Base-by-base conservation (phyloP, 2,888 invertebrate genomes). In the Belgica antarctica region DNA sequence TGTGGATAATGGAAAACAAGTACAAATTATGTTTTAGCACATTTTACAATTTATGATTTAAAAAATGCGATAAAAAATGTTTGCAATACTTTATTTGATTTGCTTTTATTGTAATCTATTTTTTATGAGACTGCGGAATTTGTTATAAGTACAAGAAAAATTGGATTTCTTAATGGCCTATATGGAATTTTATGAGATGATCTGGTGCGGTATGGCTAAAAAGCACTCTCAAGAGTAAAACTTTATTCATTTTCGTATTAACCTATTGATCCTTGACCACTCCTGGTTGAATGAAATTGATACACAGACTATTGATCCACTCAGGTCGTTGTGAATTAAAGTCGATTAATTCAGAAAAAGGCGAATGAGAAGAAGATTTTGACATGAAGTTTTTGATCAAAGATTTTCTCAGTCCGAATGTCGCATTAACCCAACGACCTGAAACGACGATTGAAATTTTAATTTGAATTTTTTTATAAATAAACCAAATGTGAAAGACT, bases 261-360 rank as follows among this genome's bases (percentile, higher is more conserved):
- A 68, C 68, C 68, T 68, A 68, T 68, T 68, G 68, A 52, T 68
- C 68, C 68, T 68, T 68, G 68, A 68, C 68, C 68, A 68, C 68
- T 68, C 68, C 68, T 57, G 68, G 34, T 28, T 28, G 17, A 27
- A 66, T 66, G 68, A 68, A 68, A 68, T 68, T 68, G 68, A 68
- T 68, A 68, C 57, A 57, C 46, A 46, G 5, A 3, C 46, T 46
- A 12, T 63, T 63, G 24, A 22, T 17, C 15, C n/a, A n/a, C 28
- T n/a, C 47, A 25, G 27, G 25, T 27, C 24, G 25, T 15, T 15
- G 28, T 46, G 41, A 5, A 28, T 22, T 19, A 62, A 36, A 62
- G 15, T 62, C 41, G 62, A 36, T 62, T 62, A 36, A 62, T 62
- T 62, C 41, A 59, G 59, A 59, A 59, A 59, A 46, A n/a, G n/a